A percentile compares a stretch with the other conserved stretches of the same genome.
Conservation (phyloP, 2,113 vertebrate genomes). For the Sminthopsis crassicaudata region DNA sequence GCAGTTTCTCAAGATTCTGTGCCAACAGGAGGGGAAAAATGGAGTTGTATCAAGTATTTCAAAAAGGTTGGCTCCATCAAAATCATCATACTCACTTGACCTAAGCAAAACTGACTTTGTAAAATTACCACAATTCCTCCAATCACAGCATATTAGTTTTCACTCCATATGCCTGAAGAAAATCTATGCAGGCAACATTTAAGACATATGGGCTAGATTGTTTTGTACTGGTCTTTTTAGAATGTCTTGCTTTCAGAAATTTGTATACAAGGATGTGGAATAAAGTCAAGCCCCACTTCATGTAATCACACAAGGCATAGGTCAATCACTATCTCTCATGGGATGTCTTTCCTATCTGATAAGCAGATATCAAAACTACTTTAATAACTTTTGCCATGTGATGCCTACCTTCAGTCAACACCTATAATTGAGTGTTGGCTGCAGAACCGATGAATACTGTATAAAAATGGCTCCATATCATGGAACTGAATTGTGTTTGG, state of each 20-base stretch:
- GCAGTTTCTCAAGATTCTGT: constrained; percentile 53
- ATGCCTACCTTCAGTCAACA: neutral
- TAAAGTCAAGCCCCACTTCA: neutral
- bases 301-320: neutral
- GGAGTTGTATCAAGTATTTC: constrained; percentile 61
- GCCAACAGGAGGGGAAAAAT: constrained; percentile 39
- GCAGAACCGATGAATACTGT: neutral
- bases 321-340: neutral
- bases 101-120: constrained; percentile 45
- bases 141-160: constrained; percentile 57
- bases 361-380: neutral
- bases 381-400: neutral
- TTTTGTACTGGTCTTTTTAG: constrained; percentile 13
- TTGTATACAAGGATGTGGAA: neutral
- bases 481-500: neutral
- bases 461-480: neutral
- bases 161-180: constrained; percentile 56
- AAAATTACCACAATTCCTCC: constrained; percentile 66
- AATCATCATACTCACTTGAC: constrained; percentile 66
- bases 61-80: constrained; percentile 45
- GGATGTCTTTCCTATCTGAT: neutral
- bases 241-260: constrained; percentile 41
- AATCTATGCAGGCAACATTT: constrained; percentile 28
- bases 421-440: neutral
- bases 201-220: constrained; percentile 25